Evolutionary conservation across 2,888 invertebrate genomes (phyloP).

Genomic region (Leptodirus hochenwartii): DNA sequence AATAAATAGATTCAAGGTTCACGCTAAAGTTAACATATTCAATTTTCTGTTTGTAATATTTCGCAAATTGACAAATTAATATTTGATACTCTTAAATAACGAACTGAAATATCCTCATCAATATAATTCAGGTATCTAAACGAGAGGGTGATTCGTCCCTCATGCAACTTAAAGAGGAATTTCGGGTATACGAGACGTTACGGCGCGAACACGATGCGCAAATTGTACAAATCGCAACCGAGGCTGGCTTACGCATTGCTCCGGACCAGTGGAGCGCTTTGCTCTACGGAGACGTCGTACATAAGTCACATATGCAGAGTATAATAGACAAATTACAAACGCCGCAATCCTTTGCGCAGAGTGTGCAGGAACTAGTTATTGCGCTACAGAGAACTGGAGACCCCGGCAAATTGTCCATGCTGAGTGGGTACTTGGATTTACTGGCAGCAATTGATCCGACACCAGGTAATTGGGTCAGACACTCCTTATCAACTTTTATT

Average conservation of each 20-base stretch:
- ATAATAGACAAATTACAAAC: constrained; percentile 83
- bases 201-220: constrained; percentile 95
- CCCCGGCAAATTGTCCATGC: constrained; percentile 59
- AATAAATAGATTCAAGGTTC: no score
- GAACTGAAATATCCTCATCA: no score
- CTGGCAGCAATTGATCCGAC: constrained; percentile 76
- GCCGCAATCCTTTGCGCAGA: constrained; percentile 80
- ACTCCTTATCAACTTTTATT: constrained; percentile 5
- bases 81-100: no score
- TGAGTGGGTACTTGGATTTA: constrained; percentile 65
- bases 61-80: no score
- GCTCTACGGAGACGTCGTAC: constrained; percentile 85
- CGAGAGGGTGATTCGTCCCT: constrained; percentile 91
- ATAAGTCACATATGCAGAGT: constrained; percentile 96
- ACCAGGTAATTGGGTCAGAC: no score
- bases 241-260: constrained; percentile 89
- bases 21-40: no score
- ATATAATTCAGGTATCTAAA: constrained; percentile 65
- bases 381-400: constrained; percentile 80
- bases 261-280: constrained; percentile 98
- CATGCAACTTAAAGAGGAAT: constrained; percentile 96
- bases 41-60: no score
- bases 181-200: constrained; percentile 82
- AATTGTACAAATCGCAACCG: constrained; percentile 95
- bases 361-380: constrained; percentile 79